Base-by-base conservation (phyloP, 2,888 invertebrate genomes). In the Noctua pronuba region DNA sequence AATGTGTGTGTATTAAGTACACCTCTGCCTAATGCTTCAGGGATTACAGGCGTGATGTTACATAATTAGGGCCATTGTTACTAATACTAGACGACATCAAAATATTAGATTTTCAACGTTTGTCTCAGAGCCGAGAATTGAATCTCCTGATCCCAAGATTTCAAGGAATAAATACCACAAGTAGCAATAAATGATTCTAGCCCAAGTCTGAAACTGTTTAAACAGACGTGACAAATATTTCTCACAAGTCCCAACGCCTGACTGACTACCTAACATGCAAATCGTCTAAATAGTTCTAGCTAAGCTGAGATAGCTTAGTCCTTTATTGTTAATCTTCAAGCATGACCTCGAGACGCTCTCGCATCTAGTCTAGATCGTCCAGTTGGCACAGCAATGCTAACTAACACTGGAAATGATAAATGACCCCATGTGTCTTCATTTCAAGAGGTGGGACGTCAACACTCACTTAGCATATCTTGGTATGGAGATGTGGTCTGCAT, bases 361-460 rank as follows among this genome's bases (percentile, higher is more conserved):
- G n/a, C 31, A 4, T 64, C 71, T 49, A 68, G 62, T 55, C 78
- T 67, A 64, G 66, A 65, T 73, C 55, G 67, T 62, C 73, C 70
- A 79, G 65, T 85, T 81, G 58, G 74, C 70, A 65, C 60, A 65
- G 66, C 31, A 49, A 64, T 35, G 69, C 73, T 73, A 69, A 77
- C 69, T 73, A 76, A 62, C 60, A 41, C 41, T 64, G 31, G 13
- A 35, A 35, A 82, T 85, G 79, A 84, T 79, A 71, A 73, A 84
- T 70, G 58, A 46, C 5, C 60, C 46, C 13, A 78, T 84, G 60
- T 60, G 55, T 84, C 82, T 85, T 85, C 78, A 85, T 82, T 73
- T 16, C 18, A 55, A 58, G 79, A 75, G 75, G 49, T 24, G 16
- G n/a, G n/a, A 13, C 60, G 44, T 84, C 82, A 79, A 84, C 84